Evolutionary conservation across 2,113 vertebrate genomes (phyloP).

Genomic region (Cinclus cinclus): DNA sequence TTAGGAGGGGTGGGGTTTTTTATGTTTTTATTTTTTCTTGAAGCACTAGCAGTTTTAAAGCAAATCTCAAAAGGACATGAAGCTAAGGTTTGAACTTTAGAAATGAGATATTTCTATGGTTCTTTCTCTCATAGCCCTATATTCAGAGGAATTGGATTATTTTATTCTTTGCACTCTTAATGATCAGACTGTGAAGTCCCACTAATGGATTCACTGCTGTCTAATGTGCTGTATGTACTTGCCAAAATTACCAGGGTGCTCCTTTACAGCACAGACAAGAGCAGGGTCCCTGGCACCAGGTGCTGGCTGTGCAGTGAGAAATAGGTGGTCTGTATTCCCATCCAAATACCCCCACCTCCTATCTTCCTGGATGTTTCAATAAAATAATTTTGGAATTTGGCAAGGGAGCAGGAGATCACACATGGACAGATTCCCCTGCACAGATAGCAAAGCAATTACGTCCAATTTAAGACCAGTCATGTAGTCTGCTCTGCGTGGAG

Average conservation of each 20-base stretch:
- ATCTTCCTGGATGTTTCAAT: background rate
- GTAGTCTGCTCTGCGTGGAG: background rate
- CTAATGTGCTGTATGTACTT: background rate
- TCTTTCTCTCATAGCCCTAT: background rate
- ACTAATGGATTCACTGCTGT: background rate
- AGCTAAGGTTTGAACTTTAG: background rate
- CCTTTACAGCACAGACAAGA: background rate
- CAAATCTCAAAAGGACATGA: background rate
- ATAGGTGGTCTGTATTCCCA: background rate
- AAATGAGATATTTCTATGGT: background rate
- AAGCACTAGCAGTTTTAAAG: background rate
- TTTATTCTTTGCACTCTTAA: background rate
- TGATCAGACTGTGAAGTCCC: background rate
- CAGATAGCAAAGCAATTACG: background rate
- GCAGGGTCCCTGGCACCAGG: background rate
- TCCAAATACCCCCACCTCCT: background rate
- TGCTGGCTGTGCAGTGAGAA: background rate
- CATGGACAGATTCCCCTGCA: background rate
- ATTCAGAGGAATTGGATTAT: background rate
- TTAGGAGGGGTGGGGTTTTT: background rate
- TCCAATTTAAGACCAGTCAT: background rate
- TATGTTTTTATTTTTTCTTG: background rate
- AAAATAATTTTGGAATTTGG: background rate
- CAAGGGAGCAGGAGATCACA: accelerated
- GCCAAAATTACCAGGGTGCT: background rate